phyloP scores from a whole-genome alignment of 2,888 invertebrate genomes.

The Sinentomon sp. region DNA sequence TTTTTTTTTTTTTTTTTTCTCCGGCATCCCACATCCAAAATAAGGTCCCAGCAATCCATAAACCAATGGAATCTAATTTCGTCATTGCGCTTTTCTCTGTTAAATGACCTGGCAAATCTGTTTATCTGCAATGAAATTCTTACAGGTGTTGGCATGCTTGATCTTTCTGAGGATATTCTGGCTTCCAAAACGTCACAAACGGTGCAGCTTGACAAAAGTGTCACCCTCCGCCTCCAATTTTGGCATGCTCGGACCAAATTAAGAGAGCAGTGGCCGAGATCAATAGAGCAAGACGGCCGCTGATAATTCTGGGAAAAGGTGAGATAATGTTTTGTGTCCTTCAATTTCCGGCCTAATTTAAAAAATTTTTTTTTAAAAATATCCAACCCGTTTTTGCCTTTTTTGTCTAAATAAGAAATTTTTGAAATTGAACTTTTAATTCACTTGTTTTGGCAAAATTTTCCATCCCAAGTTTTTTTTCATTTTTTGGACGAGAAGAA shows the following conservation, averaged over 20 bases:
- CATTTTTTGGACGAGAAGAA: no score
- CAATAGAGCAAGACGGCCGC: slow-evolving; percentile 38
- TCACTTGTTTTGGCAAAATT: neutral
- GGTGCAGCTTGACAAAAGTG: neutral
- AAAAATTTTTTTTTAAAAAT: no score
- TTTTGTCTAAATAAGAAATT: slow-evolving; percentile 8
- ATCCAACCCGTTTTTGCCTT: no score
- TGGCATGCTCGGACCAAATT: slow-evolving; percentile 41
- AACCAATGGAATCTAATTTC: no score
- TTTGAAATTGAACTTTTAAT: slow-evolving; percentile 10
- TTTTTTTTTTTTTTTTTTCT: no score
- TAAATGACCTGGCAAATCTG: no score
- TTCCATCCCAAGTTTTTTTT: neutral
- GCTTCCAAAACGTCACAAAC: no score
- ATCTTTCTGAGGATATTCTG: slow-evolving; percentile 68
- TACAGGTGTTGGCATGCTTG: slow-evolving; percentile 45
- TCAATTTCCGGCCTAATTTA: neutral
- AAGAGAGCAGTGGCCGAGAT: slow-evolving; percentile 38
- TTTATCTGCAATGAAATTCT: no score
- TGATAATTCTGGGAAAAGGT: slow-evolving; percentile 70
- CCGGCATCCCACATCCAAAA: no score
- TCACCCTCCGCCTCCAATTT: slow-evolving; percentile 30
- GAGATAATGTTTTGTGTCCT: slow-evolving; percentile 6
- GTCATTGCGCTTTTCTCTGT: no score
- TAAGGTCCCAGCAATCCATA: no score